Conservation (phyloP, 2,888 invertebrate species). For the Acanthacorydalis orientalis region DNA sequence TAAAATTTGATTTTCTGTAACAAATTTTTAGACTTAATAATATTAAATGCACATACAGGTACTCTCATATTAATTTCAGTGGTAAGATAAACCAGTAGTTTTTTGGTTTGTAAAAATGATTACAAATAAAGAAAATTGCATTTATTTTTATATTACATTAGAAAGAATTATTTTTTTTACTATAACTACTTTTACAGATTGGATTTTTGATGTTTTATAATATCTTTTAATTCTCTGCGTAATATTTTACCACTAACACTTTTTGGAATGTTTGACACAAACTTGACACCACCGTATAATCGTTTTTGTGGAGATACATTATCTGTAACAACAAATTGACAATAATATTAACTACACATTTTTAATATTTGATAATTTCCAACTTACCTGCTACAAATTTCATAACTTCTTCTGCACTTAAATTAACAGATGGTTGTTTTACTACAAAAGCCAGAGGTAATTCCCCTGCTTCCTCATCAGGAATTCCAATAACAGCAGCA, state of each 20-base stretch:
- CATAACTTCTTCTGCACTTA: conserved; percentile 20
- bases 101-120: no score
- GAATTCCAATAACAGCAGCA: conserved; percentile 39
- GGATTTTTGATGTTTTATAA: conserved; percentile 21
- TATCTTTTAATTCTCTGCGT: conserved; percentile 35
- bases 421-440: conserved; percentile 17
- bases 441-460: conserved; percentile 33
- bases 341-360: not conserved
- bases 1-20: no score
- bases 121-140: no score
- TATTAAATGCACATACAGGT: no score
- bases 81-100: no score
- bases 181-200: conserved; percentile 20
- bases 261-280: conserved; percentile 47
- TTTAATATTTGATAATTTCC: not conserved
- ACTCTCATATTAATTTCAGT: no score
- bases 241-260: conserved; percentile 54
- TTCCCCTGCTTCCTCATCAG: conserved; percentile 31
- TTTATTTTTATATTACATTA: no score
- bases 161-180: no score
- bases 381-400: conserved; percentile 22
- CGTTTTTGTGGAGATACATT: conserved; percentile 39
- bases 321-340: conserved; percentile 12
- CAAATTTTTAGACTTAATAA: no score
- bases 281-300: conserved; percentile 47